These are phyloP conservation scores for Dinothrombium tinctorium DNA, from an alignment of 1,140 invertebrate genomes.

Conservation along the genomic window DNA sequence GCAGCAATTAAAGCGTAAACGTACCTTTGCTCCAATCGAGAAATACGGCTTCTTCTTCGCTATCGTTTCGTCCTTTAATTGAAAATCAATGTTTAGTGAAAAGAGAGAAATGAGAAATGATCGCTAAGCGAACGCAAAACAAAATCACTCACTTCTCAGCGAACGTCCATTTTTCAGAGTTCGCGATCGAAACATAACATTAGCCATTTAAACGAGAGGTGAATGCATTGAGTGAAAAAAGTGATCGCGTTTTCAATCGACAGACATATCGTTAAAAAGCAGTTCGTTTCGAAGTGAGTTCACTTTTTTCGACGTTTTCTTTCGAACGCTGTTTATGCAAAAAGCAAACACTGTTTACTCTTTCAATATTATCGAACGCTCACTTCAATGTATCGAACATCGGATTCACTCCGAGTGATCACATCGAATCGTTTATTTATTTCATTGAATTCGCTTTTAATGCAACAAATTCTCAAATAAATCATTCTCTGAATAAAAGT, in stretches of 20 bases:
- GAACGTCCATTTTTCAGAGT: too few relatives aligned
- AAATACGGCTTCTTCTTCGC: constrained; percentile 38
- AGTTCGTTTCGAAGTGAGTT: background rate
- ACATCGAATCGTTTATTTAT: too few relatives aligned
- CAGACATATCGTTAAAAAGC: background rate
- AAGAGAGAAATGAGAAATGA: background rate
- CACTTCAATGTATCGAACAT: too few relatives aligned
- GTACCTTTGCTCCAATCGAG: constrained; percentile 43
- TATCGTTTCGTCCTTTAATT: constrained; percentile 28
- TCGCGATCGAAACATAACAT: background rate
- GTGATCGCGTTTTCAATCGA: background rate
- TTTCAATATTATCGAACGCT: background rate
- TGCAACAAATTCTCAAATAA: too few relatives aligned
- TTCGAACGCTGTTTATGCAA: too few relatives aligned
- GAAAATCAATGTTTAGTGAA: constrained; percentile 1
- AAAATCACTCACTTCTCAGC: too few relatives aligned
- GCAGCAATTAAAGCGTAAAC: constrained; percentile 15
- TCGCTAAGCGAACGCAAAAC: too few relatives aligned
- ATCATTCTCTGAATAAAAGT: too few relatives aligned
- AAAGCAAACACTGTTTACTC: background rate
- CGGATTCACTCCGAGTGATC: too few relatives aligned
- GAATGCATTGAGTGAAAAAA: background rate
- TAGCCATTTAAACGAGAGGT: background rate
- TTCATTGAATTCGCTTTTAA: too few relatives aligned
- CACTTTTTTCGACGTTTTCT: too few relatives aligned